Conservation (phyloP, 2,888 invertebrate species). For the Nemotelus nigrinus region DNA sequence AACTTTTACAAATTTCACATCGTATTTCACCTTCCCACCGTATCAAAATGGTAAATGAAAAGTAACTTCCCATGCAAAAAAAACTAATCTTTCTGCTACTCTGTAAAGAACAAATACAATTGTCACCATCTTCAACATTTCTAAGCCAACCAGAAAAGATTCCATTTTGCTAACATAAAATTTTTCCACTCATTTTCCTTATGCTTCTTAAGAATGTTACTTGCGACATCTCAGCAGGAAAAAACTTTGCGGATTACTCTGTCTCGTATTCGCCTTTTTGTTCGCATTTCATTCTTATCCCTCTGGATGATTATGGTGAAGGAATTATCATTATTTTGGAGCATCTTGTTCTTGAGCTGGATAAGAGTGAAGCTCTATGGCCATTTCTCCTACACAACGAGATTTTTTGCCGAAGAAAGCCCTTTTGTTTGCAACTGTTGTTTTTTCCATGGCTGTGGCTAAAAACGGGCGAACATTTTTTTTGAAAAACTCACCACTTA, state of each 20-base stretch:
- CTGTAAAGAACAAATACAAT: conserved; percentile 37
- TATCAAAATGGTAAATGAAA: too few relatives aligned
- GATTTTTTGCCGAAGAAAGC: too few relatives aligned
- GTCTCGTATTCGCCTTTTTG: neutral
- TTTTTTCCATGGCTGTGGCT: too few relatives aligned
- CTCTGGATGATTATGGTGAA: conserved; percentile 6
- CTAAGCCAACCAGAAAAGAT: conserved; percentile 7
- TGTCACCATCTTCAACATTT: neutral
- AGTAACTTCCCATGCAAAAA: too few relatives aligned
- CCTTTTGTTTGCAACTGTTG: too few relatives aligned
- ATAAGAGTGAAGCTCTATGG: too few relatives aligned
- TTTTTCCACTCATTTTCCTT: conserved; percentile 26
- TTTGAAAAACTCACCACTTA: too few relatives aligned
- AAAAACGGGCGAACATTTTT: too few relatives aligned
- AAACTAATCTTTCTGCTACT: conserved; percentile 41
- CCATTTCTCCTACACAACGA: too few relatives aligned
- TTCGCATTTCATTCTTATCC: conserved; percentile 15
- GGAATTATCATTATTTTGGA: conserved; percentile 32
- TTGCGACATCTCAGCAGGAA: neutral
- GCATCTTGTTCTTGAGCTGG: too few relatives aligned
- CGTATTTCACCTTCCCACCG: too few relatives aligned
- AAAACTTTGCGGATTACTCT: conserved; percentile 34
- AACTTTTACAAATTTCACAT: too few relatives aligned
- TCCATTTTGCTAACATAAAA: conserved; percentile 38
- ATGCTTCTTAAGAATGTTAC: neutral